phyloP scores from a whole-genome alignment of 2,888 invertebrate species.

The Pinctada fucata region DNA sequence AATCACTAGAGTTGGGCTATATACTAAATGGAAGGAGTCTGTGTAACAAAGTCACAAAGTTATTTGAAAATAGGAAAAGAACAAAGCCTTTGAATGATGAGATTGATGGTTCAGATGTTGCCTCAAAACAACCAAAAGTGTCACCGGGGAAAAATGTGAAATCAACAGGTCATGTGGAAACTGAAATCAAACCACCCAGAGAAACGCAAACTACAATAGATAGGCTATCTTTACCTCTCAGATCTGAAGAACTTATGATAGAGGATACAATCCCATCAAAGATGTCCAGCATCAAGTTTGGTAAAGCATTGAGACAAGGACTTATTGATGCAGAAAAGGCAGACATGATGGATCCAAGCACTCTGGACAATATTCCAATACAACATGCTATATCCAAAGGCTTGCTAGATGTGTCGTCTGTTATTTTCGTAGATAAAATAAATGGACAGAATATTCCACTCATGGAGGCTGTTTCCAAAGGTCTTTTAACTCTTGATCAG shows the following conservation, averaged over 20 bases:
- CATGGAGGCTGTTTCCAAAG: constrained; percentile 29
- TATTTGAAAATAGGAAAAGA: constrained; percentile 30
- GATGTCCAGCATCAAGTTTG: constrained; percentile 47
- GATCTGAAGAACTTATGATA: neutral
- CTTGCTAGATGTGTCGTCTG: constrained; percentile 82
- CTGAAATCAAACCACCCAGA: neutral
- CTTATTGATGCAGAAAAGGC: constrained; percentile 52
- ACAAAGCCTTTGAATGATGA: neutral
- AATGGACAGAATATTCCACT: constrained; percentile 43
- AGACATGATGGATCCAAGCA: constrained; percentile 51
- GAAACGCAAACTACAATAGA: neutral
- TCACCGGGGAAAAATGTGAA: neutral
- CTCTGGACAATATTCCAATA: constrained; percentile 77
- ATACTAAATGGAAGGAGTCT: constrained; percentile 74
- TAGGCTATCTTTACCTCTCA: neutral
- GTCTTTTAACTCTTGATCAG: constrained; percentile 35
- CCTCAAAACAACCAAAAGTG: constrained; percentile 2
- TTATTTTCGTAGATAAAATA: constrained; percentile 46
- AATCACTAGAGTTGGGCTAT: constrained; percentile 89
- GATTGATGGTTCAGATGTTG: neutral
- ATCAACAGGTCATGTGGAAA: neutral
- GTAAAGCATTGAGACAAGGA: constrained; percentile 53
- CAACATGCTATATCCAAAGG: constrained; percentile 87
- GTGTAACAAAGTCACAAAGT: constrained; percentile 30
- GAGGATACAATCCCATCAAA: neutral